phyloP scores from a whole-genome alignment of 92 coral and sea anemone species.

The Epizoanthus ramosus region DNA sequence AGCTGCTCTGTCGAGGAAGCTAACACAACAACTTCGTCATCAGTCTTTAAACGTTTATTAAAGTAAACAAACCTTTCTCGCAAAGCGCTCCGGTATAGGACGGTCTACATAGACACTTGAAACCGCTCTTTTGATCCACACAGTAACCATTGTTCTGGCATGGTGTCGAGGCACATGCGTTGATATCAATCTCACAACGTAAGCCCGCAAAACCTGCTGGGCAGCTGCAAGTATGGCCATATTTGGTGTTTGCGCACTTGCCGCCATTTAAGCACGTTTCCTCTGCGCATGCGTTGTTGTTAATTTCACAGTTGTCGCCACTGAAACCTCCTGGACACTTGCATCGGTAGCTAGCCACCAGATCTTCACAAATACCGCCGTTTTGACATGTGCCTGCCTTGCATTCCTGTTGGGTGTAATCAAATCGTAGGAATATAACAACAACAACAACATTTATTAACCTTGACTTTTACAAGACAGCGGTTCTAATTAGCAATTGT shows the following conservation, averaged over 20 bases:
- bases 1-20: too few relatives aligned
- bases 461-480: too few relatives aligned
- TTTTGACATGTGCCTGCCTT: slow-evolving; percentile 69
- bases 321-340: slow-evolving; percentile 73
- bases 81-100: slow-evolving; percentile 83
- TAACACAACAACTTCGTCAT: too few relatives aligned
- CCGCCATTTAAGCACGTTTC: slow-evolving; percentile 85
- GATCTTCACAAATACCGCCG: slow-evolving; percentile 83
- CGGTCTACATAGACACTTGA: slow-evolving; percentile 81
- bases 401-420: slow-evolving; percentile 72
- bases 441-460: too few relatives aligned
- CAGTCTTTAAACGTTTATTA: too few relatives aligned
- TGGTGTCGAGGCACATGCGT: slow-evolving; percentile 85
- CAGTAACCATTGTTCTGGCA: slow-evolving; percentile 88
- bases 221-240: slow-evolving; percentile 82
- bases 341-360: slow-evolving; percentile 69
- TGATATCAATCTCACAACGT: slow-evolving; percentile 75
- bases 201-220: slow-evolving; percentile 73
- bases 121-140: slow-evolving; percentile 76
- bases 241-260: slow-evolving; percentile 67
- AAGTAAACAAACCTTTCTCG: slow-evolving; percentile 66
- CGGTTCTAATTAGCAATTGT: too few relatives aligned
- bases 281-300: slow-evolving; percentile 80
- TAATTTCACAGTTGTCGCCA: slow-evolving; percentile 87
- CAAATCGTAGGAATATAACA: neutral